A percentile compares a stretch with the other conserved stretches of the same genome.
Evolutionary conservation across 2,888 invertebrate species (phyloP).

Genomic region (Theodoxus fluviatilis): DNA sequence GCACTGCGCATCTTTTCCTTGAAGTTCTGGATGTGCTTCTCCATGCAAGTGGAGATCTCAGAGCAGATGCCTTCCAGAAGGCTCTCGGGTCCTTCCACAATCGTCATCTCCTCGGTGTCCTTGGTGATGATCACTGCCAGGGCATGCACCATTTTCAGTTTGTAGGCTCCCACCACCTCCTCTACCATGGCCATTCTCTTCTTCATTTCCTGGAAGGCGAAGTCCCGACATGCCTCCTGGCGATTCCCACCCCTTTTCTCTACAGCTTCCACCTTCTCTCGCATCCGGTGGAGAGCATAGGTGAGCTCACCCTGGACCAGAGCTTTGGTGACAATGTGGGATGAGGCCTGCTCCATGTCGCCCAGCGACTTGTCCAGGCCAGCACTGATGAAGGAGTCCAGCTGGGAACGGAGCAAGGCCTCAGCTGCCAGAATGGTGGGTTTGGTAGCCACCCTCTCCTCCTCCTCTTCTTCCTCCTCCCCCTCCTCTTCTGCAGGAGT

Average conservation of each 20-base stretch:
- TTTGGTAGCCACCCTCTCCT: conserved; percentile 39
- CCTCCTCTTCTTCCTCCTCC: conserved; percentile 40
- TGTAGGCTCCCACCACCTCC: conserved; percentile 43
- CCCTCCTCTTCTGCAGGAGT: conserved; percentile 36
- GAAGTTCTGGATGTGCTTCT: conserved; percentile 37
- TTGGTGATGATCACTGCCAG: conserved; percentile 37
- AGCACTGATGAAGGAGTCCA: conserved; percentile 47
- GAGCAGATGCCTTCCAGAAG: conserved; percentile 39
- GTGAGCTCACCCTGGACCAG: conserved; percentile 58
- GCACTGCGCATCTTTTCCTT: conserved; percentile 37
- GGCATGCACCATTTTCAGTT: conserved; percentile 34
- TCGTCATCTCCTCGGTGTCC: conserved; percentile 39
- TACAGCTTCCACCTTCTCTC: conserved; percentile 69
- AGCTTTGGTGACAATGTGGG: conserved; percentile 48
- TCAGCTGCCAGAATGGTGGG: conserved; percentile 50
- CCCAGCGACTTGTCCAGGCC: conserved; percentile 42
- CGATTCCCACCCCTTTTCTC: conserved; percentile 30
- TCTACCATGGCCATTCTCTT: conserved; percentile 40
- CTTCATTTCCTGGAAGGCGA: conserved; percentile 44
- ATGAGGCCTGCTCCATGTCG: conserved; percentile 44
- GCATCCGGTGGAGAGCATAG: conserved; percentile 68
- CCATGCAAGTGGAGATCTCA: conserved; percentile 39
- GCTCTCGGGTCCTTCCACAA: conserved; percentile 38
- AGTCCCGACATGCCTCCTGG: conserved; percentile 38
- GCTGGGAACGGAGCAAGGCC: conserved; percentile 51